phyloP scores from a whole-genome alignment of 2,797 vertebrate species.

The Lemur catta region DNA sequence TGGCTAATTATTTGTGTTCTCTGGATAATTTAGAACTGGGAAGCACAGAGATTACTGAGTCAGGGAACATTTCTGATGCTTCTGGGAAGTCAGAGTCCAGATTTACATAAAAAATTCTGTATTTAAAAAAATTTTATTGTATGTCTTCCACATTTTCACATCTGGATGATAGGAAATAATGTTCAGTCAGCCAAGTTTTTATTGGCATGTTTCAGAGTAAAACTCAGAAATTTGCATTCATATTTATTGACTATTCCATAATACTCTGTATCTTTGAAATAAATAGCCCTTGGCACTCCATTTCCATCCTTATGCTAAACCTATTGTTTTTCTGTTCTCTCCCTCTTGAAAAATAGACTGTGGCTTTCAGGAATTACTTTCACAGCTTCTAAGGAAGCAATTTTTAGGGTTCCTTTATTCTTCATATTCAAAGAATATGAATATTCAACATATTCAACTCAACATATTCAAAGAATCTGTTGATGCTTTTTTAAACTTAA shows the following conservation, averaged over 20 bases:
- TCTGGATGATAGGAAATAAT: conserved; percentile 35
- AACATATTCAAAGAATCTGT: not conserved
- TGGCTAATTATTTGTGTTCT: not conserved
- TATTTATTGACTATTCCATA: conserved; percentile 33
- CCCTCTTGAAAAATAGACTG: conserved; percentile 5
- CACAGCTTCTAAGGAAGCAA: not conserved
- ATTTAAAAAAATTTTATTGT: not conserved
- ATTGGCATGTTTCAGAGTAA: conserved; percentile 38
- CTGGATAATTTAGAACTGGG: not conserved
- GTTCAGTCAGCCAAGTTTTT: conserved; percentile 47
- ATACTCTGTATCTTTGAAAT: conserved; percentile 44
- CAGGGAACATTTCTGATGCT: not conserved
- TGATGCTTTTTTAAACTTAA: not conserved
- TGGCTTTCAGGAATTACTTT: conserved; percentile 17
- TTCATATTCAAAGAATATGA: not conserved
- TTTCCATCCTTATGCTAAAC: not conserved
- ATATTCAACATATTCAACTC: too few species aligned
- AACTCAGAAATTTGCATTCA: conserved; percentile 49
- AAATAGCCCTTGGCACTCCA: not conserved
- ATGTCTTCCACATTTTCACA: conserved; percentile 32
- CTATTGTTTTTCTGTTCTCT: not conserved
- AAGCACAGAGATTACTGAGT: not conserved
- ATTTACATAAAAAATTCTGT: not conserved
- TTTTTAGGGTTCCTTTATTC: not conserved
- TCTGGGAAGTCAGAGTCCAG: not conserved